phyloP scores from a whole-genome alignment of 2,113 vertebrate genomes.

The Gavialis gangeticus region DNA sequence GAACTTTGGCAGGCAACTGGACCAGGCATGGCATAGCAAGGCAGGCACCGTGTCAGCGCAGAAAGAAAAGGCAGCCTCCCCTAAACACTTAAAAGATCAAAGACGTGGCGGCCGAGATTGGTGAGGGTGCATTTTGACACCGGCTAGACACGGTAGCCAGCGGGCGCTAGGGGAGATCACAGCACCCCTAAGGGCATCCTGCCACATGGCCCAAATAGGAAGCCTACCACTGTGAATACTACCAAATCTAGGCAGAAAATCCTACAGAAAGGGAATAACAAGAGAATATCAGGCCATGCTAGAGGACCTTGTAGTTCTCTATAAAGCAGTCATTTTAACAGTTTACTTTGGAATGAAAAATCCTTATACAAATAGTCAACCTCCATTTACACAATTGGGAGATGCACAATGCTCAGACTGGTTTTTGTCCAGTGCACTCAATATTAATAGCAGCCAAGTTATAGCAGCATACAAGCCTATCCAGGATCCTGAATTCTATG shows the following conservation, averaged over 20 bases:
- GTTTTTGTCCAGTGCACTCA: neutral
- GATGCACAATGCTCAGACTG: neutral
- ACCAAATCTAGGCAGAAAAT: neutral
- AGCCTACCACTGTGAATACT: no score
- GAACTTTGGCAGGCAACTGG: no score
- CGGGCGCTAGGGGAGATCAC: no score
- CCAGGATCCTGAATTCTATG: neutral
- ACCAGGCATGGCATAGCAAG: no score
- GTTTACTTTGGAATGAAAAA: neutral
- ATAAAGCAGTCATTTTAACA: neutral
- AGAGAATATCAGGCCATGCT: neutral
- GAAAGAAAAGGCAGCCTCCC: no score
- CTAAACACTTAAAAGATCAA: no score
- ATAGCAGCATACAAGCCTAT: neutral
- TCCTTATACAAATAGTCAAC: neutral
- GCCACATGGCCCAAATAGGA: no score
- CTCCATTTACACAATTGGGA: neutral
- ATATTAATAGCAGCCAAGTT: neutral
- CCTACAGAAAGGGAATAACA: neutral
- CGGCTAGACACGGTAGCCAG: no score
- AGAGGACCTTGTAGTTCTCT: neutral
- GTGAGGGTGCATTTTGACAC: no score
- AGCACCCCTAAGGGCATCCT: no score
- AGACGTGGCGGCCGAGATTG: no score
- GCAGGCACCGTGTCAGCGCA: no score